phyloP scores from a whole-genome alignment of 2,888 invertebrate species.

The Folsomia manolachei region DNA sequence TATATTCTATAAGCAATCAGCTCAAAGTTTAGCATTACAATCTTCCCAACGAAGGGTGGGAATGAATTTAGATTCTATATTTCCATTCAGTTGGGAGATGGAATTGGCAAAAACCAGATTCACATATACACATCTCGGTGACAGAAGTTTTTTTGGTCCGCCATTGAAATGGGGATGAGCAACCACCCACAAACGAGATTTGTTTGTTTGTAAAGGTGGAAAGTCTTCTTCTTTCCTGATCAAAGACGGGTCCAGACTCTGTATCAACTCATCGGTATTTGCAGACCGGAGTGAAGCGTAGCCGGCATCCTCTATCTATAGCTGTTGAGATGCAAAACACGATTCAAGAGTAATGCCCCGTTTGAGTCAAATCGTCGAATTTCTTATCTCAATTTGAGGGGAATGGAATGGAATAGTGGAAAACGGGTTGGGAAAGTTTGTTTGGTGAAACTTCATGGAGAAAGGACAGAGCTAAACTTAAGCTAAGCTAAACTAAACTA shows the following conservation, averaged over 20 bases:
- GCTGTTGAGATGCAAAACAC: constrained; percentile 8
- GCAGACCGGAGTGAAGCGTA: neutral
- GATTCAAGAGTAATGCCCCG: neutral
- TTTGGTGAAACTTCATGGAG: neutral
- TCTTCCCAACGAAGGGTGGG: no score
- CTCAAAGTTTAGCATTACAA: no score
- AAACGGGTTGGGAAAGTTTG: neutral
- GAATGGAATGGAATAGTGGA: neutral
- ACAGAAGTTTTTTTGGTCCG: neutral
- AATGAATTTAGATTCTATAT: neutral
- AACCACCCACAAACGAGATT: neutral
- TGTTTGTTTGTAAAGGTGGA: neutral
- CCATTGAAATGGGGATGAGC: neutral
- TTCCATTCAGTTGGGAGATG: neutral
- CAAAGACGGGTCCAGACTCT: neutral
- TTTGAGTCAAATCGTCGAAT: constrained; percentile 8
- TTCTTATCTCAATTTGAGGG: constrained; percentile 5
- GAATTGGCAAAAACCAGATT: neutral
- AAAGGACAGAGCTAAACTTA: neutral
- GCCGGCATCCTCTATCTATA: neutral
- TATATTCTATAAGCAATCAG: no score
- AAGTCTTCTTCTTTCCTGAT: neutral
- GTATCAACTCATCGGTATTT: neutral
- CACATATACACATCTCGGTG: neutral
- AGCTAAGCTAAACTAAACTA: neutral